A percentile compares a stretch with the other conserved stretches of the same genome.
Conservation (phyloP, 2,113 vertebrate genomes). For the Chunga burmeisteri region DNA sequence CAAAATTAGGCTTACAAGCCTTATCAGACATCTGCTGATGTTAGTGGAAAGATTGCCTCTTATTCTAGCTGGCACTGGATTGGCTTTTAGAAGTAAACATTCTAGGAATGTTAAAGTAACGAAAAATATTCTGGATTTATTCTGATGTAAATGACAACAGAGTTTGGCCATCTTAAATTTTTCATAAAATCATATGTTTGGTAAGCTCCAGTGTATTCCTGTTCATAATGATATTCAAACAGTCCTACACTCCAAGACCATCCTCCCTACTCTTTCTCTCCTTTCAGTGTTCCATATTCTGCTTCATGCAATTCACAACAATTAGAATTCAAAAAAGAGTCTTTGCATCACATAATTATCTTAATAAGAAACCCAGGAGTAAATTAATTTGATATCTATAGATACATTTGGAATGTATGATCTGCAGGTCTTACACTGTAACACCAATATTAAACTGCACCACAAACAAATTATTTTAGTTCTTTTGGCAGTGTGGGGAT, state of each 20-base stretch:
- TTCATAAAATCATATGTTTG: neutral
- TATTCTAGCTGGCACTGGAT: neutral
- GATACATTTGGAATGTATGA: neutral
- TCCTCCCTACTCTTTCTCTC: neutral
- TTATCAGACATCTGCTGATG: neutral
- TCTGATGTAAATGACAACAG: neutral
- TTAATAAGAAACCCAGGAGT: conserved; percentile 34
- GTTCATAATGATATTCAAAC: conserved; percentile 5
- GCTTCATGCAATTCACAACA: conserved; percentile 3
- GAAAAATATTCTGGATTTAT: neutral
- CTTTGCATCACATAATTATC: conserved; percentile 16
- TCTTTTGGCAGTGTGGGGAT: neutral
- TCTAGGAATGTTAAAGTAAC: neutral
- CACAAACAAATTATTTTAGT: neutral
- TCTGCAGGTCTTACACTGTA: neutral
- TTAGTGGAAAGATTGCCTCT: neutral
- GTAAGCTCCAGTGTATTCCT: neutral
- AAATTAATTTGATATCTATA: conserved; percentile 54
- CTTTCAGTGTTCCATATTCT: neutral
- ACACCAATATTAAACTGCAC: neutral
- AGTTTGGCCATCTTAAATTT: neutral
- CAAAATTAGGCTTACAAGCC: neutral
- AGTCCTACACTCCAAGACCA: neutral
- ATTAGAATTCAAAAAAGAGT: neutral
- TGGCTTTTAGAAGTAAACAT: neutral